Evolutionary conservation across 2,797 vertebrate species (phyloP).

Genomic region (Cirrhinus mrigala): DNA sequence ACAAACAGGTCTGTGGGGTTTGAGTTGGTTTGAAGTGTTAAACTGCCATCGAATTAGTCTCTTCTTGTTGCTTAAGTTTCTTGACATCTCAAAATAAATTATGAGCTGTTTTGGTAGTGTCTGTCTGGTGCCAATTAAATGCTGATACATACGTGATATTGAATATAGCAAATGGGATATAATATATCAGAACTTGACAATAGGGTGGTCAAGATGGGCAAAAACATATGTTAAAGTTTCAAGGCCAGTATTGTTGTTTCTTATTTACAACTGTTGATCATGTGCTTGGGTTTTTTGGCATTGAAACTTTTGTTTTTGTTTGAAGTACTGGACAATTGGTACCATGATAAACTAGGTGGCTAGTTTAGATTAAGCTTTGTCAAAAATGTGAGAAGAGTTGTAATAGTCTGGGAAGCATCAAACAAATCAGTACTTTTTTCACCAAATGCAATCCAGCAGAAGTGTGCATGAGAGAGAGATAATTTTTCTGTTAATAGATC

Average conservation of each 20-base stretch:
- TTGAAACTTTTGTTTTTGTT: background rate
- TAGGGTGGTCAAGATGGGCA: background rate
- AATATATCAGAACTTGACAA: background rate
- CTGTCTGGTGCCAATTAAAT: background rate
- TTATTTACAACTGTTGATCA: background rate
- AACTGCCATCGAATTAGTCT: background rate
- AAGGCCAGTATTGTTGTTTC: background rate
- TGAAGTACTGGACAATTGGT: background rate
- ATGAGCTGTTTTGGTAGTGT: background rate
- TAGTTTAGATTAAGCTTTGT: background rate
- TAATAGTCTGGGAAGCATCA: background rate
- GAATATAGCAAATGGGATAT: background rate
- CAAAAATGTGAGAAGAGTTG: background rate
- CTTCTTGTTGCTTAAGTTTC: background rate
- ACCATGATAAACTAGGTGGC: background rate
- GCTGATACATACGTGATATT: background rate
- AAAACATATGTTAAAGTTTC: background rate
- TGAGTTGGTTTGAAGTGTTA: background rate
- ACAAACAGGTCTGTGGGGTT: background rate
- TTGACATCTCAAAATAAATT: background rate
- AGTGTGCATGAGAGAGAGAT: background rate
- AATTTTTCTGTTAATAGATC: background rate
- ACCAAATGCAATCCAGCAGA: background rate
- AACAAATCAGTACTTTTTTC: background rate
- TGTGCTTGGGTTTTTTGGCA: background rate